Evolutionary conservation across 2,888 invertebrate species (phyloP), one percentile per base, ranked within the genome.

Genomic region (Acanthacorydalis orientalis): DNA sequence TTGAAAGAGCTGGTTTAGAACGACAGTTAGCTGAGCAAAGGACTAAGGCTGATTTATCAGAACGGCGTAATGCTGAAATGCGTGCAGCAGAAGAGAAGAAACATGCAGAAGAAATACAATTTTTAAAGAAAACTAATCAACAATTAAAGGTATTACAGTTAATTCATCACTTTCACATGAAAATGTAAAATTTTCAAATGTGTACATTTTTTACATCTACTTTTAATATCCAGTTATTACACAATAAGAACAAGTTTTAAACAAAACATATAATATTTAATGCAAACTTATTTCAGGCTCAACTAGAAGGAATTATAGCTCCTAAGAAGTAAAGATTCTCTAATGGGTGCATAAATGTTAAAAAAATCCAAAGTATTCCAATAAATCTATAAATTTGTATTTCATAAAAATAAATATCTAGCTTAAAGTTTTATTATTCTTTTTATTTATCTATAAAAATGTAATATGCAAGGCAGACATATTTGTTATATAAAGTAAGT

Each of bases 221-320:
- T n/a, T n/a, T n/a, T n/a, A n/a, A n/a, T n/a, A n/a, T n/a, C n/a
- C n/a, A n/a, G n/a, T n/a, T n/a, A n/a, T n/a, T n/a, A n/a, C n/a
- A n/a, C n/a, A n/a, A n/a, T n/a, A n/a, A n/a, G n/a, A n/a, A n/a
- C n/a, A n/a, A n/a, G n/a, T n/a, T n/a, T n/a, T n/a, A n/a, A n/a
- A n/a, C n/a, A n/a, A n/a, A n/a, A n/a, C n/a, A n/a, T n/a, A n/a
- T n/a, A 16, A 9, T 50, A 11, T 46, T 23, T 47, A n/a, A 31
- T 32, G 37, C 35, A 11, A 11, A 12, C 2, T 37, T 53, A 53
- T 71, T 72, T 59, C 70, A 85, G 85, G 83, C 88, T 42, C 92
- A 93, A 74, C 70, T 93, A 53, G 92, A 93, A 69, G 92, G 91
- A 55, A 91, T 93, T 55, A 90, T 92, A 55, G 89, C 91, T 48